These are phyloP conservation scores for Bombus cullumanus DNA, from an alignment of 1,140 invertebrate genomes.

Conservation along the genomic window DNA sequence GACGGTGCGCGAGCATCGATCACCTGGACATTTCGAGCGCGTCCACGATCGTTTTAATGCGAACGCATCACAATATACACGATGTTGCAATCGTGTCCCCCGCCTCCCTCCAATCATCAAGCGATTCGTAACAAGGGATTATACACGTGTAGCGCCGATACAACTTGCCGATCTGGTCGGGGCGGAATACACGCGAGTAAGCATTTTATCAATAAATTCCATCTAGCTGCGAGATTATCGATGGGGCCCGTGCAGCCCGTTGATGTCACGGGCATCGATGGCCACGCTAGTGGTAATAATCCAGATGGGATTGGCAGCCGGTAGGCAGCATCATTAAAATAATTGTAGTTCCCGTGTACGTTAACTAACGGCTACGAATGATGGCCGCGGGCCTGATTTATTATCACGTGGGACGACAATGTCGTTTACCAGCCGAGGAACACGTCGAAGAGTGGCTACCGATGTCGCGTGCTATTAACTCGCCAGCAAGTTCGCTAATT, in stretches of 20 bases:
- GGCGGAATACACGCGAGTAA: neutral
- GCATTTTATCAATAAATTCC: constrained; percentile 44
- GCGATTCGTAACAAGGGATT: neutral
- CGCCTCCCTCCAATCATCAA: neutral
- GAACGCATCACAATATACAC: neutral
- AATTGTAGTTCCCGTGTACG: constrained; percentile 46
- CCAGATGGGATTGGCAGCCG: constrained; percentile 38
- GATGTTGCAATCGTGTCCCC: neutral
- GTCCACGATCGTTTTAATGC: constrained; percentile 1
- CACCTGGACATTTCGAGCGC: neutral
- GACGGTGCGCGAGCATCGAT: constrained; percentile 16
- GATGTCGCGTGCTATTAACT: constrained; percentile 32
- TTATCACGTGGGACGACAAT: constrained; percentile 27
- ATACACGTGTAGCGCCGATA: neutral
- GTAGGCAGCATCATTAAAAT: constrained; percentile 44
- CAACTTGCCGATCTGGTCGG: neutral
- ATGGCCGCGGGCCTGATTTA: constrained; percentile 39
- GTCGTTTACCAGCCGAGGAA: constrained; percentile 24
- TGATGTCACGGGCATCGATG: constrained; percentile 4
- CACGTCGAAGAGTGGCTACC: neutral
- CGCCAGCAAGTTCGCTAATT: constrained; percentile 27
- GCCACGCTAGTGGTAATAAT: constrained; percentile 1
- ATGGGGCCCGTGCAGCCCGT: neutral
- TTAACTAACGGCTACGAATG: constrained; percentile 46
- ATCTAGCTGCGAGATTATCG: constrained; percentile 34